Evolutionary conservation across 2,797 vertebrate species (phyloP).

Genomic region (Falco concolor): DNA sequence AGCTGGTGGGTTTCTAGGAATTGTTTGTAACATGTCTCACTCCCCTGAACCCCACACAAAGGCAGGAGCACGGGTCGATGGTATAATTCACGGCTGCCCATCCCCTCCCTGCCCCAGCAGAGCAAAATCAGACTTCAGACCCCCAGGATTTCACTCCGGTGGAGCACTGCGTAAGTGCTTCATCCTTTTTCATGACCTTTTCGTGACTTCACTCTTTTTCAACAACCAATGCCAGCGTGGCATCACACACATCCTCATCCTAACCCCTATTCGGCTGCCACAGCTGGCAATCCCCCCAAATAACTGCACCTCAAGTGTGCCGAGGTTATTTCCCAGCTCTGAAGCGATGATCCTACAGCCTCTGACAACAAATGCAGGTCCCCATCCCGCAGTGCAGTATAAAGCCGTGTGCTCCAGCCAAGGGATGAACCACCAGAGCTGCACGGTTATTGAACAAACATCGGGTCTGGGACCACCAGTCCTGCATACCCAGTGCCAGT

Average conservation of each 20-base stretch:
- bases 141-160: background rate
- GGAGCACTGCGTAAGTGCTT: rapidly evolving
- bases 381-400: rapidly evolving
- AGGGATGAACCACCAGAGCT: background rate
- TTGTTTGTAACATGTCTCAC: background rate
- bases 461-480: rapidly evolving
- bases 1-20: background rate
- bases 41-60: background rate
- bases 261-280: rapidly evolving
- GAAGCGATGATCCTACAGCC: background rate
- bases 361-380: background rate
- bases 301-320: rapidly evolving
- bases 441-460: background rate
- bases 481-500: background rate
- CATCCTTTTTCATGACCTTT: background rate
- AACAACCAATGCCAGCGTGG: rapidly evolving
- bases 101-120: background rate
- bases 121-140: background rate
- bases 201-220: background rate
- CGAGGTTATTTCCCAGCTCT: background rate
- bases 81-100: background rate
- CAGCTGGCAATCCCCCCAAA: too few species aligned
- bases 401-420: background rate
- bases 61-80: background rate
- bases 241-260: background rate